A percentile compares a stretch with the other conserved stretches of the same genome.
Evolutionary conservation across 92 coral and sea anemone species (phyloP).

Genomic region (Epizoanthus rinbou): DNA sequence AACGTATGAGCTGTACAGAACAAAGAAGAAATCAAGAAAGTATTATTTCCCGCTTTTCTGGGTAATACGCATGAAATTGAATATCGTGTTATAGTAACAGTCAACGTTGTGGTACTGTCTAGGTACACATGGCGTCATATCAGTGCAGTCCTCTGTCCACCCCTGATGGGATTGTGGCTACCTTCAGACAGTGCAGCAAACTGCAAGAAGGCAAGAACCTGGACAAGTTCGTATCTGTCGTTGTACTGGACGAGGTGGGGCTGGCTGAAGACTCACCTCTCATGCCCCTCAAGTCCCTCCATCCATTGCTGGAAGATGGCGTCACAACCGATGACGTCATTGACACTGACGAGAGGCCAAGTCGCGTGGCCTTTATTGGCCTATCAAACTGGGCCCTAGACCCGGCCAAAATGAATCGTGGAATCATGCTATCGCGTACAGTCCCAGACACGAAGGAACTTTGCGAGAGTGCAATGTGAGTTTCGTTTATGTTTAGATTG

Average conservation of each 20-base stretch:
- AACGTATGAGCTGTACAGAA: too few relatives aligned
- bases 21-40: too few relatives aligned
- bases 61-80: too few relatives aligned
- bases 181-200: constrained; percentile 67
- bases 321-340: constrained; percentile 62
- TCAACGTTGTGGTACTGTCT: neutral
- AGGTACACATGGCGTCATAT: constrained; percentile 28
- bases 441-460: constrained; percentile 66
- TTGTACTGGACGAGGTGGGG: constrained; percentile 75
- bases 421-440: constrained; percentile 56
- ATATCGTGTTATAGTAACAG: neutral
- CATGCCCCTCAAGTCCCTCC: constrained; percentile 79
- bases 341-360: constrained; percentile 13
- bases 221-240: constrained; percentile 73
- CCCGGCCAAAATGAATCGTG: constrained; percentile 64
- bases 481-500: neutral
- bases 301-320: constrained; percentile 72
- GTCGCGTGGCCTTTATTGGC: constrained; percentile 69
- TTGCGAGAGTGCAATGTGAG: constrained; percentile 83
- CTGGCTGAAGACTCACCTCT: constrained; percentile 80
- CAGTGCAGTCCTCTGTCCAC: constrained; percentile 66
- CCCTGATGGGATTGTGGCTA: constrained; percentile 71
- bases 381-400: constrained; percentile 91
- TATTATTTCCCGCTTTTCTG: too few relatives aligned
- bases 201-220: constrained; percentile 70